Evolutionary conservation across 2,113 vertebrate species (phyloP).

Genomic region (Thryonomys swinderianus): DNA sequence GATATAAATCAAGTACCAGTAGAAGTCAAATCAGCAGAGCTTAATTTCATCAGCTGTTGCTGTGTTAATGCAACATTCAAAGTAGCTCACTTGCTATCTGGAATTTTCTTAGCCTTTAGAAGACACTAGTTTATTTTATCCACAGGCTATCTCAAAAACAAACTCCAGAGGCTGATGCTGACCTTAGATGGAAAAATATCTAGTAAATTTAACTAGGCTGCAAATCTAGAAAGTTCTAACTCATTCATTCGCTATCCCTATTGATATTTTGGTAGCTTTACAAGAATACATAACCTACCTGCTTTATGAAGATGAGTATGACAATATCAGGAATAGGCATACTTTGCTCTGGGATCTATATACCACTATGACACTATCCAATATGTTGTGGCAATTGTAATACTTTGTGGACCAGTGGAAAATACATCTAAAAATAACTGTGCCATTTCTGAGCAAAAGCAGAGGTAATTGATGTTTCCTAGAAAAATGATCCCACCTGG

Average conservation of each 20-base stretch:
- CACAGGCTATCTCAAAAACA: conserved; percentile 41
- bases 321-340: conserved; percentile 2
- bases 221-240: conserved; percentile 52
- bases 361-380: conserved; percentile 81
- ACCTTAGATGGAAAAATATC: background rate
- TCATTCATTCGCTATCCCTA: conserved; percentile 36
- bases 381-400: conserved; percentile 85
- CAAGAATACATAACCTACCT: conserved; percentile 10
- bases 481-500: conserved; percentile 88
- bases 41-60: conserved; percentile 58
- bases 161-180: conserved; percentile 40
- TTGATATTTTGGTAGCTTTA: background rate
- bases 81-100: conserved; percentile 42
- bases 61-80: conserved; percentile 60
- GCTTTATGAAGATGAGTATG: conserved; percentile 54
- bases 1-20: conserved; percentile 46
- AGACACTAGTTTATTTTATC: conserved; percentile 33
- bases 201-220: background rate
- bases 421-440: conserved; percentile 89
- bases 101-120: conserved; percentile 33
- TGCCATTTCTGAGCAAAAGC: conserved; percentile 88
- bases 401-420: conserved; percentile 86
- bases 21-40: conserved; percentile 53
- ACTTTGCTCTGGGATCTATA: conserved; percentile 65
- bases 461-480: conserved; percentile 87